Evolutionary conservation across 2,113 vertebrate genomes (phyloP).

Genomic region (Prionailurus bengalensis): DNA sequence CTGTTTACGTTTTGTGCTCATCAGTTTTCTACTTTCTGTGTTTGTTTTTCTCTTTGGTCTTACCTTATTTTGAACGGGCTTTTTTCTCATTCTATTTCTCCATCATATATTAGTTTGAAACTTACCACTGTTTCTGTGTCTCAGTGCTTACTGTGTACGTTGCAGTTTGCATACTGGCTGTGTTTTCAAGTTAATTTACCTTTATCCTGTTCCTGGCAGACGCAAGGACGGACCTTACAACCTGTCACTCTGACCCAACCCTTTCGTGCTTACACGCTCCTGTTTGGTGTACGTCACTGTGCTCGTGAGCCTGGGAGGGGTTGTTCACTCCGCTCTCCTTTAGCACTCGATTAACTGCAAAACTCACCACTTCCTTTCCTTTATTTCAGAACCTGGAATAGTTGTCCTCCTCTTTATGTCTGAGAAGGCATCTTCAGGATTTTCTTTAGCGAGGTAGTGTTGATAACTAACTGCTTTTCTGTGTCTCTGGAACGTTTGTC

Average conservation of each 20-base stretch:
- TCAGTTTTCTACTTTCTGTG: accelerated
- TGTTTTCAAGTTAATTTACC: background rate
- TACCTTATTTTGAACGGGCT: background rate
- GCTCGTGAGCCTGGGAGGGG: background rate
- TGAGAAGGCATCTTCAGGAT: background rate
- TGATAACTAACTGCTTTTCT: background rate
- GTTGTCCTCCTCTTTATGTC: background rate
- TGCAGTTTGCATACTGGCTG: accelerated
- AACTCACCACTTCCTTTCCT: too few species aligned
- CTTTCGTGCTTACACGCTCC: accelerated
- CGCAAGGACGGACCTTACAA: too few species aligned
- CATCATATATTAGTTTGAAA: background rate
- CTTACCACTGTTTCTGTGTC: accelerated
- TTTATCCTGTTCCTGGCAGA: background rate
- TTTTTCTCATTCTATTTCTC: background rate
- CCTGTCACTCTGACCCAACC: accelerated
- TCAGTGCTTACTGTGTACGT: accelerated
- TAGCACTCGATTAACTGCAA: background rate
- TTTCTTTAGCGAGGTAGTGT: background rate
- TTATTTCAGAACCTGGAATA: background rate
- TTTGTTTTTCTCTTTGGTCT: background rate
- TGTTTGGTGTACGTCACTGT: accelerated
- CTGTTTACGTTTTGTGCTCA: background rate
- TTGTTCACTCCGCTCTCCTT: background rate
- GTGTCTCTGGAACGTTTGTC: background rate